Evolutionary conservation across 23 tunicate genomes (phyloP), one percentile per base, ranked within the genome.

Genomic region (Halocynthia roretzi): DNA sequence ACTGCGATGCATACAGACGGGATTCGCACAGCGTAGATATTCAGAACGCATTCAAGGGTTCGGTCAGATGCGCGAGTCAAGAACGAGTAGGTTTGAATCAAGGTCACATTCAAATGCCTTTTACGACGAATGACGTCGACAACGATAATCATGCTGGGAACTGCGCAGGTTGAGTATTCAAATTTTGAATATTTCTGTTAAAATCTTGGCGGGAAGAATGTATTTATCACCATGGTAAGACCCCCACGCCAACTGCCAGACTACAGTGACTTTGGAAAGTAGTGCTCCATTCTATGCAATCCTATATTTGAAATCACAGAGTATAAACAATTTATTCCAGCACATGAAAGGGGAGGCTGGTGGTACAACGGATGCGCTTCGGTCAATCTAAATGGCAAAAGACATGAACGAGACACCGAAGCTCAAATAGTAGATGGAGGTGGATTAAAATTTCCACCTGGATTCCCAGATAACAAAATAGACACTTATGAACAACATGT

Each of bases 301-400:
- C 31, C 1, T 5, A 15, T 18, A 0, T 2, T 2, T 4, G 4
- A 17, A 17, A 60, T 60, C 18, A 15, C 18, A n/a, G 64, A 60
- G 64, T 15, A 60, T 18, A 2, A 60, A 60, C 64, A 1, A 60
- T 60, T 60, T 18, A 60, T 60, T 67, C 31, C 19, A 67, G 71
- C 12, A 11, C n/a, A 67, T 19, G 71, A 49, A 67, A 67, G 78
- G 5, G 87, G 87, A 50, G 87, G 87, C 7, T 83, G 87, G 87
- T 83, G 87, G 87, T 76, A 76, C 61, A 83, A 76, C 68, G 51
- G 67, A 17, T 83, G 87, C 31, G 50, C 53, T 15, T 65, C 82
- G 18, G 87, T 82, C 50, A 83, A 83, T 77, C 64, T 77, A 20
- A 83, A 83, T 67, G 87, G 87, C 23, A 50, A 52, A 7, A 62